Evolutionary conservation across 2,797 vertebrate genomes (phyloP), one percentile per base, ranked within the genome.

Genomic region (Phrynocephalus vlangalii): DNA sequence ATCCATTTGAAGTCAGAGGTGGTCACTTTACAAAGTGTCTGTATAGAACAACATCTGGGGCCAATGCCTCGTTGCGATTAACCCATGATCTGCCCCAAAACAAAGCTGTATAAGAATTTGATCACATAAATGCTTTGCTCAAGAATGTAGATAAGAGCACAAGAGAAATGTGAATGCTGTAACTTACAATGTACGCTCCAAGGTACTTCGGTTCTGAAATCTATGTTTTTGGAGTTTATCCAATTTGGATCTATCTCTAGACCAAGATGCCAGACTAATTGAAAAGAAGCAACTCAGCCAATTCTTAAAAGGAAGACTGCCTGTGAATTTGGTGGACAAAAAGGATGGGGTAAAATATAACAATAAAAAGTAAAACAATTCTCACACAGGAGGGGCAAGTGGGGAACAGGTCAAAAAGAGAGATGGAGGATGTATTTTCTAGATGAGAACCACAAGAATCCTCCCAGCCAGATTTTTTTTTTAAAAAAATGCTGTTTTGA

Each of bases 41-140:
- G 8, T 73, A 87, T 33, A 83, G 89, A 91, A 48, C 89, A 83
- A 88, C 44, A 83, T 90, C 79, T 85, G 83, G 93, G 92, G 86
- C 88, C 81, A 87, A 60, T 56, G 52, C 70, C 88, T 87, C 50
- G 24, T 13, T 70, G 8, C 63, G 1, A 50, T 87, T 24, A n/a
- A 75, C 75, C 1, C 77, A 84, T 60, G 0, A 1, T 75, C 80
- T 63, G 20, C 26, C 9, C 71, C 56, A n/a, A 10, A 38, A 71
- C n/a, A 66, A 66, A 28, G 22, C 52, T 85, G 60, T 22, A 33
- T 78, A 79, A 72, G 30, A 50, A 22, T 18, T 7, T n/a, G 20
- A 16, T 38, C 6, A 7, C 60, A 70, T 76, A 82, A 82, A 30
- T 70, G 78, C 52, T 67, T 28, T 44, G 7, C 38, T 50, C 63